A percentile compares a stretch with the other conserved stretches of the same genome.
These are phyloP conservation scores for Dasyprocta punctata DNA, from an alignment of 2,113 vertebrate genomes.

Conservation along the genomic window DNA sequence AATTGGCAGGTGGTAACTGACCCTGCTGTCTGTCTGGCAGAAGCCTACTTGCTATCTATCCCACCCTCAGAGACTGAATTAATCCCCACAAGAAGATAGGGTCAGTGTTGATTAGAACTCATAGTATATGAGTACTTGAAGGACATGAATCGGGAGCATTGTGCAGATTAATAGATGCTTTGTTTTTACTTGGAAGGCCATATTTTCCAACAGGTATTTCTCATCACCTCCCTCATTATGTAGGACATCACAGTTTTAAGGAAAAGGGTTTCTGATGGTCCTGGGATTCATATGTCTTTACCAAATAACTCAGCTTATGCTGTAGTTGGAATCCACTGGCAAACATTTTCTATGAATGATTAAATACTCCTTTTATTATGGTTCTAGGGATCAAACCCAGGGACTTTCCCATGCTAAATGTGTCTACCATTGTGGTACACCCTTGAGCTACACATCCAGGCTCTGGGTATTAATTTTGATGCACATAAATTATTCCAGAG, in stretches of 20 bases:
- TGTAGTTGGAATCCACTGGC: not conserved
- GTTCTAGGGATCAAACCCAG: not conserved
- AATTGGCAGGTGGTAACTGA: not conserved
- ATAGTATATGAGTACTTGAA: not conserved
- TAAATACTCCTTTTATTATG: not conserved
- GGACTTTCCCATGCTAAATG: not conserved
- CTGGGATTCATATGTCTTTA: not conserved
- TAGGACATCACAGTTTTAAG: not conserved
- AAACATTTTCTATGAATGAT: not conserved
- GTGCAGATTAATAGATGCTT: not conserved
- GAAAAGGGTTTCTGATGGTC: not conserved
- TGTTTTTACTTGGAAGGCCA: not conserved
- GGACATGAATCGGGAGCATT: not conserved
- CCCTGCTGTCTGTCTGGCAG: not conserved
- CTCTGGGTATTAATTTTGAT: not conserved
- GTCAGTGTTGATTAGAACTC: not conserved
- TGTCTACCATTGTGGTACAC: not conserved
- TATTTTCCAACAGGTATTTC: not conserved
- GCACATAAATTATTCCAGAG: not conserved
- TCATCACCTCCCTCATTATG: not conserved
- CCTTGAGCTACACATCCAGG: not conserved
- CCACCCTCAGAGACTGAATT: not conserved
- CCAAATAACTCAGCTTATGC: not conserved
- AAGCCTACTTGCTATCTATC: not conserved
- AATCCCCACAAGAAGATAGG: not conserved